Evolutionary conservation across 2,113 vertebrate species (phyloP), one percentile per base, ranked within the genome.

Genomic region (Dascyllus trimaculatus): DNA sequence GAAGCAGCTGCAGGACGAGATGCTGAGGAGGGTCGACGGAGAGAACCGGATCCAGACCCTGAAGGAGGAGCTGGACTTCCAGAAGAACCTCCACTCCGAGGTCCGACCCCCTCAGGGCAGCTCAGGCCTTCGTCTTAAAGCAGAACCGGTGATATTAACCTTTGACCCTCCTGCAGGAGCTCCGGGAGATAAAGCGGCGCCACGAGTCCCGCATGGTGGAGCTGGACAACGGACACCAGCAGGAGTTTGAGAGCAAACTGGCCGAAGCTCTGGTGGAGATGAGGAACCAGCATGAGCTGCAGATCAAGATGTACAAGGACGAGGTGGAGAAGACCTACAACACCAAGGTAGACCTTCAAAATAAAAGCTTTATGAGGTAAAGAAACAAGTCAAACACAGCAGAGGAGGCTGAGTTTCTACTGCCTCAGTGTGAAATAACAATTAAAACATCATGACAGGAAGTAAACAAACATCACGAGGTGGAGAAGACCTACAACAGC

Each of bases 1-100:
- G 93, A 98, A 98, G 92, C 96, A 97, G 76, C 95, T 98, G 66
- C 96, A 98, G 93, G 96, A 97, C 0, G 97, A 98, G 92, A 98
- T 97, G 96, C 94, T 98, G 82, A 92, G 96, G 11, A 92, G 97
- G 0, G 97, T 98, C 25, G 97, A 97, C 0, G 96, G 95, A 0
- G 97, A 98, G 89, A 98, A 98, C 88, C 92, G 96, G 18, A 95
- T 97, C 84, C 97, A 98, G 94, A 98, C 96, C 0, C 92, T 98
- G 49, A 97, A 96, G 81, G 97, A 98, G 45, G 96, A 98, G 84
- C 92, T 98, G 0, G 97, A 98, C 2, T 98, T 98, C 92, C 96
- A 97, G 91, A 97, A 95, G 80, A 97, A 93, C 87, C 96, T 98
- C 46, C 96, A 96, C 58, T 94, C 95, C 0, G 96, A 98, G 96